Evolutionary conservation across 2,113 vertebrate species (phyloP), one percentile per base, ranked within the genome.

Genomic region (Tetraodon nigroviridis): DNA sequence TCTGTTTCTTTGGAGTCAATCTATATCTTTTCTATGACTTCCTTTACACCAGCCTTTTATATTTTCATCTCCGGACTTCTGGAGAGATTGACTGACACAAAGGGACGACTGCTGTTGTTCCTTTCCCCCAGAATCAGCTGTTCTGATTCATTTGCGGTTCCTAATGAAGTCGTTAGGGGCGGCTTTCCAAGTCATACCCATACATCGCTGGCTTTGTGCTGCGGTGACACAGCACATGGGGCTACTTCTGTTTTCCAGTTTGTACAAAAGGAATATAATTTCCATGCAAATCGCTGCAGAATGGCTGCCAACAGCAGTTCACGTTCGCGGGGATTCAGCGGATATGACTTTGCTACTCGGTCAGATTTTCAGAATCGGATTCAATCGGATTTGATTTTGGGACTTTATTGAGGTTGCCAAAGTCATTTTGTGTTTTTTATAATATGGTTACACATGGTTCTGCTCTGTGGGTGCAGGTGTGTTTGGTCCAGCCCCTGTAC

Each of bases 381-480:
- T n/a, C 42, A 52, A 51, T 69, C 58, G 4, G 37, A 22, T 20
- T 40, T 1, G 4, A 42, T 49, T 48, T 3, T 6, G 24, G 2
- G 24, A 22, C 51, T 58, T 47, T 32, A 11, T 22, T 46, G 44
- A 18, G 40, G n/a, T 37, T 12, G 11, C 11, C 32, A 37, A 37
- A 37, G 32, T 12, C 32, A 12, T 11, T 37, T 11, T 37, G 32
- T 37, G 24, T 16, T 8, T 50, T 14, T 56, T 19, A n/a, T n/a
- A n/a, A n/a, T n/a, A n/a, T n/a, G 15, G 45, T 6, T n/a, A n/a
- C 46, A 18, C n/a, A 47, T 18, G 4, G 17, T 18, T n/a, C n/a
- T 47, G 46, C 17, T 47, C 32, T 37, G 32, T 62, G 79, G 84
- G 84, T 83, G 75, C 88, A 90, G 89, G 88, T 87, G 88, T 67